These are phyloP conservation scores for Manacus vitellinus DNA, from an alignment of 2,113 vertebrate genomes.

Conservation along the genomic window DNA sequence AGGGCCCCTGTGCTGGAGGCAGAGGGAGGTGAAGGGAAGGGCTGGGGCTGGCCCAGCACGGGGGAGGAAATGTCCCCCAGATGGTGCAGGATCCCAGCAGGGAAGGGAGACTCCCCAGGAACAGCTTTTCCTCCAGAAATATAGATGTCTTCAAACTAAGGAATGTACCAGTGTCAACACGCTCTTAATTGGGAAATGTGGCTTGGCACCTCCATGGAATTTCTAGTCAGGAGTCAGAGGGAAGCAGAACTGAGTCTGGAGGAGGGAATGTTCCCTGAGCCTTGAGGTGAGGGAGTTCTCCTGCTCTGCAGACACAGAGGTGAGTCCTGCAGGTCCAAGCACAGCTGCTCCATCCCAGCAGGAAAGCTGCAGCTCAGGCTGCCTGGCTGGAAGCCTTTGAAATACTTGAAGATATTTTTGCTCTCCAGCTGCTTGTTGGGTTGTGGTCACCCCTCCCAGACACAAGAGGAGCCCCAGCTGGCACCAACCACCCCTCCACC, in stretches of 20 bases:
- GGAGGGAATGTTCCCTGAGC: not conserved
- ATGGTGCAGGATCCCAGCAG: not conserved
- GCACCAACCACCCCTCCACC: not conserved
- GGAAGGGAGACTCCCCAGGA: not conserved
- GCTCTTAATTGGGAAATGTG: not conserved
- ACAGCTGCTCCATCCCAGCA: rapidly evolving
- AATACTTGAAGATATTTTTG: not conserved
- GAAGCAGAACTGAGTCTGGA: not conserved
- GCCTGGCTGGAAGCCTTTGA: not conserved
- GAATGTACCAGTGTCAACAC: not conserved
- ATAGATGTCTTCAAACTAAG: not conserved
- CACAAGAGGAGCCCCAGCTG: not conserved
- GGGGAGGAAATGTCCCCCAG: not conserved
- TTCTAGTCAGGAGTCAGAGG: not conserved
- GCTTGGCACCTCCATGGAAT: not conserved
- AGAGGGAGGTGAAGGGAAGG: not conserved
- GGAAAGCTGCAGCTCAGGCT: not conserved
- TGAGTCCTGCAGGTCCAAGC: not conserved
- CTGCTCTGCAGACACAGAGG: too few relatives aligned
- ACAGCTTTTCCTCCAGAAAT: not conserved
- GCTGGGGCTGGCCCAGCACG: not conserved
- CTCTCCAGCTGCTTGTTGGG: not conserved
- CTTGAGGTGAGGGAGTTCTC: not conserved
- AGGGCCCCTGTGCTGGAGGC: not conserved
- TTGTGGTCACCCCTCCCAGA: not conserved